Percentiles rank a stretch among this genome's conserved stretches.
These are phyloP conservation scores for Sula dactylatra DNA, from an alignment of 2,113 vertebrate species.

Conservation along the genomic window DNA sequence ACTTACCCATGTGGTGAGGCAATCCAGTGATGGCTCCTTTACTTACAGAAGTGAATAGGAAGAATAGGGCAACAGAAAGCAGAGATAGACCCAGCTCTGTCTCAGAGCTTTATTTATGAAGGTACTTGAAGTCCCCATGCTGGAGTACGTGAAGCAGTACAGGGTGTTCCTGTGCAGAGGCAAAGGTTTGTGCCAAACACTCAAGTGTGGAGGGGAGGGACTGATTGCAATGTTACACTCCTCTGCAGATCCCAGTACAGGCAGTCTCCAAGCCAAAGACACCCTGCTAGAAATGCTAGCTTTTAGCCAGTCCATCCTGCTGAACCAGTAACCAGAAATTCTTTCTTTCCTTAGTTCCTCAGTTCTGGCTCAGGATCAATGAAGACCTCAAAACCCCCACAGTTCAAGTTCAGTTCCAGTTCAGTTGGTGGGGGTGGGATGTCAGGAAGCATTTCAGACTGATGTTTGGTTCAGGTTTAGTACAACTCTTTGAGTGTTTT, in stretches of 20 bases:
- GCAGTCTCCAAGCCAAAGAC: background rate
- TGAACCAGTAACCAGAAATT: background rate
- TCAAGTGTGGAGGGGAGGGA: background rate
- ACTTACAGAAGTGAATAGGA: background rate
- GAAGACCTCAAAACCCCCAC: background rate
- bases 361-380: background rate
- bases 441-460: background rate
- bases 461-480: background rate
- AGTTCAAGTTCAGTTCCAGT: background rate
- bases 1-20: background rate
- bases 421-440: background rate
- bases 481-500: background rate
- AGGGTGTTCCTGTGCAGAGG: background rate
- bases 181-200: background rate
- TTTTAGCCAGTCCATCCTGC: background rate
- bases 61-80: background rate
- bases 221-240: rapidly evolving
- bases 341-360: background rate
- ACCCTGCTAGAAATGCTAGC: background rate
- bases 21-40: background rate
- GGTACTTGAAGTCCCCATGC: background rate
- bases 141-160: background rate
- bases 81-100: background rate
- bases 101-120: background rate
- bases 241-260: background rate